These are phyloP conservation scores for Cyrtodaria siliqua DNA, from an alignment of 2,888 invertebrate genomes.

Conservation along the genomic window DNA sequence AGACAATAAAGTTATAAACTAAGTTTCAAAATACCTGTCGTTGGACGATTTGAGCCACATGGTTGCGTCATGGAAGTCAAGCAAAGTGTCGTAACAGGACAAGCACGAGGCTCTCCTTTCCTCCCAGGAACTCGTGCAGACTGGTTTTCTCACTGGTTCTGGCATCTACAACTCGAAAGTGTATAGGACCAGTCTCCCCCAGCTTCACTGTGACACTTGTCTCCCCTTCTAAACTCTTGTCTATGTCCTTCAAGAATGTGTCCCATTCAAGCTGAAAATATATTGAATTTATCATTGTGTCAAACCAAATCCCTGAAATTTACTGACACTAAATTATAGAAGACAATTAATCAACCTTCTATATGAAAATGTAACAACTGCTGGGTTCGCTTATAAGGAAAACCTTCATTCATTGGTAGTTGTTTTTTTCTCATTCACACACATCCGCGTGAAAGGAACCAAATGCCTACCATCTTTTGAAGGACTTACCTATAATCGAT, in stretches of 20 bases:
- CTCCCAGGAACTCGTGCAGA: constrained; percentile 61
- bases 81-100: constrained; percentile 83
- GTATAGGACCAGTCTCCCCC: constrained; percentile 69
- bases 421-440: no score
- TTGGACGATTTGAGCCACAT: constrained; percentile 66
- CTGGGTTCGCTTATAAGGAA: no score
- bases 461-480: no score
- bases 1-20: no score
- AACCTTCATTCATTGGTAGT: no score
- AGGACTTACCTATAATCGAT: no score
- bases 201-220: constrained; percentile 43
- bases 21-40: constrained; percentile 29
- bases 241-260: constrained; percentile 68
- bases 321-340: no score
- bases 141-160: constrained; percentile 63
- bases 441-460: no score
- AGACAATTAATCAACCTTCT: no score
- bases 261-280: constrained; percentile 77
- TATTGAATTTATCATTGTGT: no score
- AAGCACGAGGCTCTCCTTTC: constrained; percentile 66
- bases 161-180: constrained; percentile 69
- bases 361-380: no score
- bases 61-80: constrained; percentile 84
- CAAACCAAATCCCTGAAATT: no score
- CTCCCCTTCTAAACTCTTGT: constrained; percentile 62